Percentiles rank a stretch among this genome's conserved stretches.
These are phyloP conservation scores for Cliona cf. orientalis DNA, from an alignment of 37 sponge, comb jelly and placozoan genomes.

Conservation along the genomic window DNA sequence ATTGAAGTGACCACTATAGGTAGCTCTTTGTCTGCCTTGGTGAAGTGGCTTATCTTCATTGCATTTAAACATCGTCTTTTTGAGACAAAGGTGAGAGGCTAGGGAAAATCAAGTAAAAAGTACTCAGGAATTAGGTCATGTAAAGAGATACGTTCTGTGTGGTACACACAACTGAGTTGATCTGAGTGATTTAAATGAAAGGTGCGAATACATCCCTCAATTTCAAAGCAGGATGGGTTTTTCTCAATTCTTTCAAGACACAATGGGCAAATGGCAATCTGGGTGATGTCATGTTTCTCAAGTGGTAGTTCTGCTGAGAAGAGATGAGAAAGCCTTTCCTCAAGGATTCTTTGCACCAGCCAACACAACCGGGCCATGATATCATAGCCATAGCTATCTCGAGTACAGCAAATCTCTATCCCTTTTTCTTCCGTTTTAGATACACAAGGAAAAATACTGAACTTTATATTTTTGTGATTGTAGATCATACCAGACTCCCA, in stretches of 20 bases:
- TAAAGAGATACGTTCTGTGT: constrained; percentile 49
- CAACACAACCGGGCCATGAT: constrained; percentile 69
- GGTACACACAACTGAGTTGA: constrained; percentile 46
- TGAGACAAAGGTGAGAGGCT: constrained; percentile 22
- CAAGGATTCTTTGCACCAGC: constrained; percentile 52
- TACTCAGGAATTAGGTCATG: constrained; percentile 72
- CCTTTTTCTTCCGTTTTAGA: constrained; percentile 71
- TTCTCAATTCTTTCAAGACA: constrained; percentile 40
- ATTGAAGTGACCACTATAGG: constrained; percentile 26
- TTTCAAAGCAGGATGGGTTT: constrained; percentile 41
- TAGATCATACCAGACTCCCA: constrained; percentile 64
- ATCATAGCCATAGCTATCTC: constrained; percentile 26
- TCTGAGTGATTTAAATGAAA: constrained; percentile 26
- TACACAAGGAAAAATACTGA: constrained; percentile 45
- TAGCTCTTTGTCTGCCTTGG: constrained; percentile 1
- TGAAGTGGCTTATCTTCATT: constrained; percentile 38
- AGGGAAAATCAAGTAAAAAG: constrained; percentile 69
- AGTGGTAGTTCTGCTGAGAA: constrained; percentile 44
- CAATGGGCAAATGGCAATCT: constrained; percentile 61
- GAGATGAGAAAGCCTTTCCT: constrained; percentile 76
- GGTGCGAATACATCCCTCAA: constrained; percentile 63
- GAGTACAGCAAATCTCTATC: constrained; percentile 64
- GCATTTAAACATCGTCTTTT: constrained; percentile 4
- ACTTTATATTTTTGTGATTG: constrained; percentile 1
- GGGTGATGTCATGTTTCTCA: constrained; percentile 62